Evolutionary conservation across 2,797 vertebrate species (phyloP), one percentile per base, ranked within the genome.

Genomic region (Anguilla marmorata): DNA sequence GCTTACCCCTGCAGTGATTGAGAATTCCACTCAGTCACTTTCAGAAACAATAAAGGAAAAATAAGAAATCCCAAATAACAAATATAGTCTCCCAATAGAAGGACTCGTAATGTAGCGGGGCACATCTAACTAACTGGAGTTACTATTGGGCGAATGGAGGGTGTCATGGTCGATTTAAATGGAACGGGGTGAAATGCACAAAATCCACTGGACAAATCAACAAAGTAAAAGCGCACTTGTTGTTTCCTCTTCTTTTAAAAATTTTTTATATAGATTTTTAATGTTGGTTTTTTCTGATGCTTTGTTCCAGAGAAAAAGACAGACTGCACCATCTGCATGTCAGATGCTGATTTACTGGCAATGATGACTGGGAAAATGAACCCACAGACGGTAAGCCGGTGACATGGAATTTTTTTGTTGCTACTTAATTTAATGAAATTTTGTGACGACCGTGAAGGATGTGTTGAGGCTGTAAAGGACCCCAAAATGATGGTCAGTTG

Each of bases 341-440:
- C 95, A 41, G 98, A 99, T 33, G 41, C 93, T 0, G 98, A 99
- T 90, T 94, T 99, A 60, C 90, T 97, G 88, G 95, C 96, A 69
- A 56, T 99, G 92, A 98, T 99, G 98, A 99, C 97, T 0, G 98
- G 98, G 84, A 97, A 96, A 93, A 93, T 99, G 94, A 98, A 99
- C 89, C 96, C 98, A 90, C 97, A 98, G 92, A 97, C 93, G 85
- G 98, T 99, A 91, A 93, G 96, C 96, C 21, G 33, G 74, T 74
- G 7, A 14, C 69, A 74, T 16, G 21, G 6, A 8, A 24, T 24
- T 24, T 74, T 33, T 30, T 72, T 33, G n/a, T 72, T 72, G 21
- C 63, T 19, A n/a, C 27, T 66, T 7, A 1, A 69, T 24, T n/a
- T 69, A 1, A 27, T 24, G n/a, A 7, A 0, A 69, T n/a, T 24